A percentile compares a stretch with the other conserved stretches of the same genome.
phyloP scores from a whole-genome alignment of 2,113 vertebrate species.

The Vulpes lagopus region DNA sequence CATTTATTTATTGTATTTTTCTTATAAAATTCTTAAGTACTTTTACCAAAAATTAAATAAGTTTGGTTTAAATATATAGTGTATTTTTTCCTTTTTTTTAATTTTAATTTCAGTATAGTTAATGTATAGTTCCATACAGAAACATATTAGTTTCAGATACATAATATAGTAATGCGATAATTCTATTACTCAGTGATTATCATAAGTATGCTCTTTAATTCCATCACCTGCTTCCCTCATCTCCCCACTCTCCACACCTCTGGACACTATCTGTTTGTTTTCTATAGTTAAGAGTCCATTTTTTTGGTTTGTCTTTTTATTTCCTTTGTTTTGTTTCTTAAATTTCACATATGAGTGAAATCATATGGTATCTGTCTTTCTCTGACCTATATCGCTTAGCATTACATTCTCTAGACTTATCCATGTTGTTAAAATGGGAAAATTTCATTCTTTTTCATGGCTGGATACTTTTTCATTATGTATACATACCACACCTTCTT shows the following conservation, averaged over 20 bases:
- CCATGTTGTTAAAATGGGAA: neutral
- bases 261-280: neutral
- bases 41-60: neutral
- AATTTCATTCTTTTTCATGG: neutral
- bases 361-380: neutral
- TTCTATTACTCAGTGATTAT: neutral
- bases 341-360: neutral
- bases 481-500: too few relatives aligned
- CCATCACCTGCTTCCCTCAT: neutral
- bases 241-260: neutral
- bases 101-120: neutral
- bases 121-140: neutral
- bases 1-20: constrained; percentile 14
- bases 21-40: neutral
- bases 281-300: neutral
- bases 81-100: neutral
- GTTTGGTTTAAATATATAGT: neutral
- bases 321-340: neutral
- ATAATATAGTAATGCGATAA: neutral
- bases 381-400: neutral
- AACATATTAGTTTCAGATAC: neutral
- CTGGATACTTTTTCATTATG: neutral
- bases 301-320: neutral
- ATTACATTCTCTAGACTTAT: neutral
- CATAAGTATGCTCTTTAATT: neutral